A percentile compares a stretch with the other conserved stretches of the same genome.
Conservation (phyloP, 2,797 vertebrate genomes). For the Myotis daubentonii region DNA sequence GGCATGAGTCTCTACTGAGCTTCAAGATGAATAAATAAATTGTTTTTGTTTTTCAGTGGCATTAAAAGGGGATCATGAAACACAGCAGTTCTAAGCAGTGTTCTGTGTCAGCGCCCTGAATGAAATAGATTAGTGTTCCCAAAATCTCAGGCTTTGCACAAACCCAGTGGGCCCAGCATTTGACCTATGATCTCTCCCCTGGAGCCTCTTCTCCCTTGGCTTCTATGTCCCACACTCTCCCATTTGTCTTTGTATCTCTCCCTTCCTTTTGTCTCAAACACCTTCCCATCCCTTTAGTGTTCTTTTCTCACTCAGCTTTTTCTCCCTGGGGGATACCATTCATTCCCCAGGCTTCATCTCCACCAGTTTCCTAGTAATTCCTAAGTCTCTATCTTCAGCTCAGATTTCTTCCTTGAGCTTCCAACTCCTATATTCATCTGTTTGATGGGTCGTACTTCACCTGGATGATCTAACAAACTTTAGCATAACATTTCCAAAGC, state of each 20-base stretch:
- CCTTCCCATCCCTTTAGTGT: not conserved
- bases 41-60: not conserved
- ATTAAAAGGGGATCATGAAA: not conserved
- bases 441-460: not conserved
- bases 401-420: slow-evolving; percentile 1
- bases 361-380: slow-evolving; percentile 33
- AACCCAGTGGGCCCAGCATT: not conserved
- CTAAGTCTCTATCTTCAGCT: not conserved
- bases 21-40: slow-evolving; percentile 10
- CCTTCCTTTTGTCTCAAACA: not conserved
- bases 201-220: not conserved
- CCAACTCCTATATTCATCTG: not conserved
- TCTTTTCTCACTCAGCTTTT: not conserved
- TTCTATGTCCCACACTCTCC: not conserved
- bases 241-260: not conserved
- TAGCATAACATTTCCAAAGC: slow-evolving; percentile 32
- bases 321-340: not conserved
- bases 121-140: not conserved
- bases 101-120: not conserved
- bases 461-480: not conserved
- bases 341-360: not conserved
- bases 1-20: not conserved
- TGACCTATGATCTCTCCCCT: not conserved
- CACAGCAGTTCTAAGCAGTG: not conserved
- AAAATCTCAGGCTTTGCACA: not conserved